Conservation (phyloP, 2,888 invertebrate species). For the Lapara coniferarum region DNA sequence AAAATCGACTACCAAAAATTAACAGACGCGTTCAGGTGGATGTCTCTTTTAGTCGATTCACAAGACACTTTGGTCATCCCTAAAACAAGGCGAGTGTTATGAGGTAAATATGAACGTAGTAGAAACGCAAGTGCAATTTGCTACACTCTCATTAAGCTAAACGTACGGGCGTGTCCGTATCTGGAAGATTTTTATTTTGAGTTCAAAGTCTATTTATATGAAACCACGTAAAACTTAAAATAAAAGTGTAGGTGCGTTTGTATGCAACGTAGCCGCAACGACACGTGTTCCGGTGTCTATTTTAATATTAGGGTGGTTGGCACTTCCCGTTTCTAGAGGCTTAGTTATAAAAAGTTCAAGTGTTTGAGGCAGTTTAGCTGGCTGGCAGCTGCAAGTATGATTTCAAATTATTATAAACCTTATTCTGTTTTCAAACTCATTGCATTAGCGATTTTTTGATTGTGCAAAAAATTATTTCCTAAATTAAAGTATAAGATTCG, state of each 20-base stretch:
- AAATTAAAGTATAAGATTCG: too few species aligned
- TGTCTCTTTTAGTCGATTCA: background rate
- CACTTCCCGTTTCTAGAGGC: slow-evolving; percentile 14
- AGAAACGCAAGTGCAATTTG: slow-evolving; percentile 5
- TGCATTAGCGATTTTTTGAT: too few species aligned
- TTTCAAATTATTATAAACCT: too few species aligned
- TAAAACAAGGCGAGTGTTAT: background rate
- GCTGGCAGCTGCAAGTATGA: background rate
- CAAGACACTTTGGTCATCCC: background rate
- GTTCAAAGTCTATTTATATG: slow-evolving; percentile 40
- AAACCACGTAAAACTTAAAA: slow-evolving; percentile 43
- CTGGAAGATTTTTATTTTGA: slow-evolving; percentile 36
- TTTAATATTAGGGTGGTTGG: slow-evolving; percentile 14
- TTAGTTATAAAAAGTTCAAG: slow-evolving; percentile 6
- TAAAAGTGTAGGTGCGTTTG: slow-evolving; percentile 37
- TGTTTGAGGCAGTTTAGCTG: background rate
- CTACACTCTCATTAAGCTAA: slow-evolving; percentile 10
- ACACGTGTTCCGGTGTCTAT: slow-evolving; percentile 18
- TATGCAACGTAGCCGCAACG: slow-evolving; percentile 25
- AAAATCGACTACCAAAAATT: background rate
- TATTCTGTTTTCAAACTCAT: too few species aligned
- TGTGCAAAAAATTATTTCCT: too few species aligned
- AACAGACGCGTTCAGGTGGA: background rate
- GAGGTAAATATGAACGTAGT: background rate
- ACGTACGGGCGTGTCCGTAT: slow-evolving; percentile 26